Evolutionary conservation across 2,797 vertebrate genomes (phyloP), one percentile per base, ranked within the genome.

Genomic region (Balearica regulorum): DNA sequence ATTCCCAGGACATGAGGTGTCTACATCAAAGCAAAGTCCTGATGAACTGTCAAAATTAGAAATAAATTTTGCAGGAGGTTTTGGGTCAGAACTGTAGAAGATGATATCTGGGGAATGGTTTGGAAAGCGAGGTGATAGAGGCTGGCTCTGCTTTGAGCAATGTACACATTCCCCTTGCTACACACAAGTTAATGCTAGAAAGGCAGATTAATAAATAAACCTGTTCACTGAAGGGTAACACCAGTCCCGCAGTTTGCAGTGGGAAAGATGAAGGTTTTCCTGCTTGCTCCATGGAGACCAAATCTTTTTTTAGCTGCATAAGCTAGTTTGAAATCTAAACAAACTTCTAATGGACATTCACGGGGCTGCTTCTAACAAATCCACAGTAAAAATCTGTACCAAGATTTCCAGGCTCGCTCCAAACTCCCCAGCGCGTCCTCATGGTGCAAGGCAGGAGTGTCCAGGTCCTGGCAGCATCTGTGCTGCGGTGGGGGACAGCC

Each of bases 161-260:
- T 33, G 79, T 62, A 66, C 51, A 39, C n/a, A 18, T 31, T 87
- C 73, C 28, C 51, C 92, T 76, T 88, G 66, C 73, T 73, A 60
- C 48, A n/a, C 13, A 43, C 10, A 48, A 70, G 93, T 96, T 95
- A 97, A 93, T 89, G 61, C 24, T 55, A 89, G 75, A 86, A 87
- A 89, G 65, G 14, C 39, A 79, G 94, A 93, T 97, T 97, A 97
- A 97, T 97, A 95, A 92, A 71, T 96, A 96, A 96, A 73, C 96
- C 65, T 65, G 93, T 25, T 93, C 72, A 92, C 78, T 84, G 91
- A 91, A 91, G 86, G 78, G 78, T 88, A 62, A 89, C 81, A 65
- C 33, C n/a, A 29, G 18, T 21, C 19, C n/a, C 78, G 69, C n/a
- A 71, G 41, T 33, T 66, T 62, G 31, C 57, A 91, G 17, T 55